A percentile compares a stretch with the other conserved stretches of the same genome.
Evolutionary conservation across 2,113 vertebrate genomes (phyloP).

Genomic region (Neotragus moschatus): DNA sequence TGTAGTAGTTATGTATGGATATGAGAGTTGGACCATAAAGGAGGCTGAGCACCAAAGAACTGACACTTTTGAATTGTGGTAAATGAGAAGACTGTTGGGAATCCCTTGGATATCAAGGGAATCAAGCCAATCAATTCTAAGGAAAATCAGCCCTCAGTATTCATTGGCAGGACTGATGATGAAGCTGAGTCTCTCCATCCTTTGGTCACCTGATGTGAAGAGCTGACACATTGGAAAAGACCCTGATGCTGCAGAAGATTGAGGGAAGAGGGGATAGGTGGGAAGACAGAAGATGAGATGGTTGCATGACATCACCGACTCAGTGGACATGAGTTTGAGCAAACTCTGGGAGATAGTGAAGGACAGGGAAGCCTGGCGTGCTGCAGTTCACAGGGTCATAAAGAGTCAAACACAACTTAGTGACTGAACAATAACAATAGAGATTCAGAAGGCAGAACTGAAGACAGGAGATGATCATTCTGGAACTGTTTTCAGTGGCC

Average conservation of each 20-base stretch:
- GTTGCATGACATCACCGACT: not conserved
- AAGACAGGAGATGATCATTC: not conserved
- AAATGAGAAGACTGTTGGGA: not conserved
- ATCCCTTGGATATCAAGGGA: not conserved
- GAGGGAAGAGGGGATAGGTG: not conserved
- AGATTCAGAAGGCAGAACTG: not conserved
- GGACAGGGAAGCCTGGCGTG: not conserved
- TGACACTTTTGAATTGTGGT: not conserved
- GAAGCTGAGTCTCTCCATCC: not conserved
- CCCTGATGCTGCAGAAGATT: not conserved
- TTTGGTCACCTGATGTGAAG: not conserved
- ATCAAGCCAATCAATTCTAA: not conserved
- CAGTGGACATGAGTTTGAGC: not conserved
- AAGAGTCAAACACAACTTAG: not conserved
- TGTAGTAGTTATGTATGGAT: not conserved
- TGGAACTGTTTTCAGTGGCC: not conserved
- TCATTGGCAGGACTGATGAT: not conserved
- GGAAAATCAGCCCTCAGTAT: not conserved
- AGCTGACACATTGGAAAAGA: not conserved
- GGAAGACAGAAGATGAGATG: not conserved
- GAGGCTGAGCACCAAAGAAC: not conserved
- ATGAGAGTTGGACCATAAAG: not conserved
- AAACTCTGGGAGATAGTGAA: not conserved
- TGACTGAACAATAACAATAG: not conserved
- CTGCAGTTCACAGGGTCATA: not conserved